These are phyloP conservation scores for Hyperopisus bebe DNA, from an alignment of 2,113 vertebrate species.

Conservation along the genomic window DNA sequence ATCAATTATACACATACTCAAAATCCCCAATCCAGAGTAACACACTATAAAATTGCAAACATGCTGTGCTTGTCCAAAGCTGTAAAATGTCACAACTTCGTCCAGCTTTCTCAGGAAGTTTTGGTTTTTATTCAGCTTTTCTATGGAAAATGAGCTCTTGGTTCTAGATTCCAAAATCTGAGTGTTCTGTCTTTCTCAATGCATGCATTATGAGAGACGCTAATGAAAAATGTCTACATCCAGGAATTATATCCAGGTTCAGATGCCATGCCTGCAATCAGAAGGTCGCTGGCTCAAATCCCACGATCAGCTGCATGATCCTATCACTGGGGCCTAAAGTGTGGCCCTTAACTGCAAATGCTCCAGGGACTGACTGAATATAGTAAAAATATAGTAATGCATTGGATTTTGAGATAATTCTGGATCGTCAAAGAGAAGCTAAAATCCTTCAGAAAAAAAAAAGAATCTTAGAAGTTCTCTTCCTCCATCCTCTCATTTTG, in stretches of 20 bases:
- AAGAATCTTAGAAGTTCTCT: neutral
- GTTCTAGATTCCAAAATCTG: slow-evolving; percentile 49
- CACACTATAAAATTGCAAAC: slow-evolving; percentile 51
- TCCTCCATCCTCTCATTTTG: neutral
- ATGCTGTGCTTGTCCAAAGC: slow-evolving; percentile 45
- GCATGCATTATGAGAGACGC: neutral
- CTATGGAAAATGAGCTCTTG: slow-evolving; percentile 43
- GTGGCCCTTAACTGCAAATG: neutral
- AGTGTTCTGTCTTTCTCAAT: slow-evolving; percentile 20
- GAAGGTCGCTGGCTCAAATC: neutral
- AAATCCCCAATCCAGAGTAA: slow-evolving; percentile 50
- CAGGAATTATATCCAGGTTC: neutral
- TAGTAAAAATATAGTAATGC: neutral
- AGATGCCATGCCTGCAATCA: neutral
- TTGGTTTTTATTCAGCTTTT: slow-evolving; percentile 51
- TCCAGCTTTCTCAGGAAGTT: slow-evolving; percentile 47
- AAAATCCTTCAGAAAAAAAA: neutral
- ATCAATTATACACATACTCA: slow-evolving; percentile 49
- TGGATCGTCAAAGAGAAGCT: neutral
- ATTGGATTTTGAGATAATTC: neutral
- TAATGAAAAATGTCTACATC: neutral
- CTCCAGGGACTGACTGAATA: neutral
- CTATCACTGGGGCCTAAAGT: neutral
- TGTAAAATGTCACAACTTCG: slow-evolving; percentile 48
- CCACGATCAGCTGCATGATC: neutral